These are phyloP conservation scores for Thaumatotibia leucotreta DNA, from an alignment of 1,140 invertebrate genomes.

Conservation along the genomic window DNA sequence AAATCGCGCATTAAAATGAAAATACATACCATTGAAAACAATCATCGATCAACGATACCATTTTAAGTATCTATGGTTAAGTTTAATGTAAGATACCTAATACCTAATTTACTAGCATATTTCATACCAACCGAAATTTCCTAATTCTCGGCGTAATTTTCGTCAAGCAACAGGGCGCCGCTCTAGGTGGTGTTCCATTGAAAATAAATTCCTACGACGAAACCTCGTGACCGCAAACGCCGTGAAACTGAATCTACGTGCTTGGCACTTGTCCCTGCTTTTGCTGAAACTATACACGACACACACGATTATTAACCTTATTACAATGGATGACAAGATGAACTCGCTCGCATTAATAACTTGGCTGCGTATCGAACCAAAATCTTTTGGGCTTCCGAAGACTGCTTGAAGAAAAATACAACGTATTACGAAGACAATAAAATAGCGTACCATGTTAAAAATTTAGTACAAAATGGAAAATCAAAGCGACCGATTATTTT, in stretches of 20 bases:
- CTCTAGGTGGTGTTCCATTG: not conserved
- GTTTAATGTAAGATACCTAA: too few relatives aligned
- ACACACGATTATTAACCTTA: not conserved
- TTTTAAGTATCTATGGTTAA: too few relatives aligned
- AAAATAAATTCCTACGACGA: slow-evolving; percentile 1
- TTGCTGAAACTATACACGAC: not conserved
- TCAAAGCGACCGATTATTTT: not conserved
- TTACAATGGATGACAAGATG: not conserved
- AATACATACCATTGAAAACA: too few relatives aligned
- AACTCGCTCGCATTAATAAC: not conserved
- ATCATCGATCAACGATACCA: too few relatives aligned
- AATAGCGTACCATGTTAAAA: not conserved
- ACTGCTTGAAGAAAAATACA: not conserved
- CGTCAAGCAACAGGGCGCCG: not conserved
- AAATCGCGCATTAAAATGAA: too few relatives aligned
- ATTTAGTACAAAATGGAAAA: not conserved
- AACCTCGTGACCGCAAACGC: slow-evolving; percentile 5
- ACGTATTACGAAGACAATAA: not conserved
- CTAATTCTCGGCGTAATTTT: not conserved
- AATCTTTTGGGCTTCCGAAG: not conserved
- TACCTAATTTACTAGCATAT: not conserved
- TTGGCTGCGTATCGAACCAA: not conserved
- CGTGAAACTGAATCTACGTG: slow-evolving; percentile 13
- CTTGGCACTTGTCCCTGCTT: slow-evolving; percentile 7
- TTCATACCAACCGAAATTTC: not conserved